Evolutionary conservation across 2,797 vertebrate genomes (phyloP).

Genomic region (Chlorospingus semifuscus): DNA sequence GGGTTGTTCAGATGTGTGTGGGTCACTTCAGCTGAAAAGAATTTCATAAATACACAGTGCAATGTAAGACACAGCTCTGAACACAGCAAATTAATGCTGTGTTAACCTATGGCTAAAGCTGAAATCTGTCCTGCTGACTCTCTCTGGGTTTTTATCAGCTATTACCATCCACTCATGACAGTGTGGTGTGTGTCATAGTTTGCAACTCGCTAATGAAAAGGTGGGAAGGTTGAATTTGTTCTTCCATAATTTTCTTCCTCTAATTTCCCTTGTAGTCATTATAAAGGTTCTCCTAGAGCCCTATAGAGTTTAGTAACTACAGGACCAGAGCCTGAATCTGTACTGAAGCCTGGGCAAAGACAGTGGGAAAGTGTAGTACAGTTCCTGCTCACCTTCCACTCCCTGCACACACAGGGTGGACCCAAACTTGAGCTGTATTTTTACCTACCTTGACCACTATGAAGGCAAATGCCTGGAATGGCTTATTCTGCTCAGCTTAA

Average conservation of each 20-base stretch:
- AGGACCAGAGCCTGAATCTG: neutral
- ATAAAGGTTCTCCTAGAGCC: neutral
- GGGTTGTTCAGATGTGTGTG: neutral
- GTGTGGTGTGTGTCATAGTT: neutral
- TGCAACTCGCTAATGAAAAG: neutral
- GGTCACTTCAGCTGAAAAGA: neutral
- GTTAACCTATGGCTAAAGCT: neutral
- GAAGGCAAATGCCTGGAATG: neutral
- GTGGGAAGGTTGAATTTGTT: neutral
- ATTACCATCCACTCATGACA: neutral
- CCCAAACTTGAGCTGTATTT: neutral
- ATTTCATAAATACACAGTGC: neutral
- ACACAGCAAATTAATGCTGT: neutral
- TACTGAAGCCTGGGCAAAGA: neutral
- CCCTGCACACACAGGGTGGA: neutral
- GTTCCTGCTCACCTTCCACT: neutral
- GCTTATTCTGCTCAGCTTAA: neutral
- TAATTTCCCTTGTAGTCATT: neutral
- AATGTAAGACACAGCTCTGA: neutral
- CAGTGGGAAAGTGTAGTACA: neutral
- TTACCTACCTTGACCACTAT: neutral
- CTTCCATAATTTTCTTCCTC: neutral
- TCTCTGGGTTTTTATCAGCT: neutral
- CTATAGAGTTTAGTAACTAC: neutral
- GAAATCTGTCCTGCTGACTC: neutral